phyloP scores from a whole-genome alignment of 2,888 invertebrate genomes.

The Lasioglossum lativentre region DNA sequence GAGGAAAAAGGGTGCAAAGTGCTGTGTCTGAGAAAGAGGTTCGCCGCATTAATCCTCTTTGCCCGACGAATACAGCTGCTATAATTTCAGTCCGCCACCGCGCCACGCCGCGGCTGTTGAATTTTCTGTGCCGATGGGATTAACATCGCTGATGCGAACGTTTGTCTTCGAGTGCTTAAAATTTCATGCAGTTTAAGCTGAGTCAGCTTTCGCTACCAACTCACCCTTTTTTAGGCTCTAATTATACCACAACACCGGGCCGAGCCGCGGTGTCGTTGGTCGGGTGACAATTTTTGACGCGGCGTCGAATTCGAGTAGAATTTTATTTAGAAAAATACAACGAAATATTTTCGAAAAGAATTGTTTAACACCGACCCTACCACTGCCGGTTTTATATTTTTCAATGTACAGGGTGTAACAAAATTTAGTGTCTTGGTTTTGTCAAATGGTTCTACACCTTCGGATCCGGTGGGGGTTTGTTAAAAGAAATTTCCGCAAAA shows the following conservation, averaged over 20 bases:
- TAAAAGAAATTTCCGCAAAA: too few relatives aligned
- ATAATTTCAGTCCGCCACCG: slow-evolving; percentile 23
- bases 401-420: too few relatives aligned
- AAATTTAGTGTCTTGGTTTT: too few relatives aligned
- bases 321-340: too few relatives aligned
- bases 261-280: not conserved
- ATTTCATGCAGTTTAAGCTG: slow-evolving; percentile 11
- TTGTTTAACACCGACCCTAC: too few relatives aligned
- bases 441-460: too few relatives aligned
- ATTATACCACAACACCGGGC: slow-evolving; percentile 1
- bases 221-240: not conserved
- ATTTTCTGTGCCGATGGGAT: slow-evolving; percentile 23
- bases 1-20: not conserved
- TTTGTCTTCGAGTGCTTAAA: slow-evolving; percentile 23
- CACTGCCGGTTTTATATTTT: too few relatives aligned
- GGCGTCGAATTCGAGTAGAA: not conserved
- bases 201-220: not conserved
- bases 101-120: not conserved
- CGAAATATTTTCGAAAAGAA: too few relatives aligned
- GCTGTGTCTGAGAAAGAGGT: slow-evolving; percentile 24
- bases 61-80: slow-evolving; percentile 18
- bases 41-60: slow-evolving; percentile 46
- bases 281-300: not conserved
- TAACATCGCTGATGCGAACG: slow-evolving; percentile 21
- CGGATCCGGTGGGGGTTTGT: too few relatives aligned